These are phyloP conservation scores for Isoperla grammatica DNA, from an alignment of 2,888 invertebrate species.

Conservation along the genomic window DNA sequence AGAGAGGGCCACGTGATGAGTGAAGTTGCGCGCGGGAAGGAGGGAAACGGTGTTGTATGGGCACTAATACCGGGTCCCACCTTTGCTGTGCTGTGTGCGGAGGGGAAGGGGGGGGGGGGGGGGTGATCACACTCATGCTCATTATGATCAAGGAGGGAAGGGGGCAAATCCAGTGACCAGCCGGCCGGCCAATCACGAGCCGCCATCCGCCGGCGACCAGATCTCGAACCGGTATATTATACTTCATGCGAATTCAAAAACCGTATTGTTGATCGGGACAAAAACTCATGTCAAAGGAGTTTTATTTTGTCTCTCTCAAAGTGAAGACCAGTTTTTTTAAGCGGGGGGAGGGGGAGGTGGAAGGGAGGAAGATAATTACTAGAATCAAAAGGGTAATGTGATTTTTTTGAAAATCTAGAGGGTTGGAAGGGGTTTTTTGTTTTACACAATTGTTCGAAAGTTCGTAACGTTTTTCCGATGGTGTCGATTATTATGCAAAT, in stretches of 20 bases:
- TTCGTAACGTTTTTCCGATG: not conserved
- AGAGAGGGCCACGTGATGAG: constrained; percentile 25
- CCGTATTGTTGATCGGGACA: constrained; percentile 6
- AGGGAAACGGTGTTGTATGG: constrained; percentile 14
- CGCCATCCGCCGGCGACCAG: not conserved
- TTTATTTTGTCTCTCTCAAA: constrained; percentile 2
- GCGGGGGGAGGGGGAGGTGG: not conserved
- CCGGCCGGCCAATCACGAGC: constrained; percentile 10
- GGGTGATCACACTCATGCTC: constrained; percentile 13
- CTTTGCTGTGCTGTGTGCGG: constrained; percentile 6
- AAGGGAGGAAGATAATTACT: constrained; percentile 1
- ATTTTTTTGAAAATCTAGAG: not conserved
- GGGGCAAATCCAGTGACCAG: not conserved
- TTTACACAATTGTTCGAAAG: constrained; percentile 6
- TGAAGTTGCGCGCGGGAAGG: constrained; percentile 19
- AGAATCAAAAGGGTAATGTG: constrained; percentile 6
- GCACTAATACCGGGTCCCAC: constrained; percentile 16
- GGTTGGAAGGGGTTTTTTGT: not conserved
- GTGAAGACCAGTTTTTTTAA: not conserved
- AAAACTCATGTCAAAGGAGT: not conserved
- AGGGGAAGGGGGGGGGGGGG: constrained; percentile 10
- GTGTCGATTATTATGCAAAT: constrained; percentile 21
- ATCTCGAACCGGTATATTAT: not conserved
- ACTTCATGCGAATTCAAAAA: constrained; percentile 1
- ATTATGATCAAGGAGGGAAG: constrained; percentile 12